Conservation (phyloP, 2,888 invertebrate genomes). For the Meteorus colon region DNA sequence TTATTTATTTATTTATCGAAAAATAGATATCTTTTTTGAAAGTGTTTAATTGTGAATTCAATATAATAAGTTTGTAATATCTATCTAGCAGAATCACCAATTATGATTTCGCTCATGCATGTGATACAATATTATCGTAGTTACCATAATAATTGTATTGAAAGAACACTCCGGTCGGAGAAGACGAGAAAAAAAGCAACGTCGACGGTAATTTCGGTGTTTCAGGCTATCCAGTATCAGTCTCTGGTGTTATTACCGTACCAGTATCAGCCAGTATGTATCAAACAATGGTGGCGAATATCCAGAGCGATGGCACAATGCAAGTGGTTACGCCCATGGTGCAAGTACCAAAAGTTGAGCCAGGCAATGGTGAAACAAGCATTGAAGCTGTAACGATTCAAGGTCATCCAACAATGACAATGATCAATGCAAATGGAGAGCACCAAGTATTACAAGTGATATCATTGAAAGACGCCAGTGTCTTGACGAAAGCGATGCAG, state of each 20-base stretch:
- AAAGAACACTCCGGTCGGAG: background rate
- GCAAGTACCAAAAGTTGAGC: constrained; percentile 88
- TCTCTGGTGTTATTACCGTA: constrained; percentile 95
- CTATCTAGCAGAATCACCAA: background rate
- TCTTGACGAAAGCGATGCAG: constrained; percentile 87
- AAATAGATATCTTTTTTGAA: background rate
- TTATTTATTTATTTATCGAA: background rate
- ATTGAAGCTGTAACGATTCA: constrained; percentile 86
- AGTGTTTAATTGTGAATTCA: background rate
- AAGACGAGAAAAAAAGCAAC: constrained; percentile 29
- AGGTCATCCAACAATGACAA: constrained; percentile 85
- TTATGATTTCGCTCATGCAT: background rate
- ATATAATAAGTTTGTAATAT: background rate
- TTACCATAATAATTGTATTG: background rate
- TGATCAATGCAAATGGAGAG: constrained; percentile 79
- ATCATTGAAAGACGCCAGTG: constrained; percentile 89
- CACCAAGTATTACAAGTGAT: constrained; percentile 89
- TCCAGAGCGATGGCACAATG: constrained; percentile 88
- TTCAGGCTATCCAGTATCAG: constrained; percentile 86
- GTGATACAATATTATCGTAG: background rate
- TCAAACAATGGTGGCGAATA: constrained; percentile 95
- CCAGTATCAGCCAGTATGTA: constrained; percentile 97
- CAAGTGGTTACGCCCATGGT: constrained; percentile 87
- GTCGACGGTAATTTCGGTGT: constrained; percentile 67
- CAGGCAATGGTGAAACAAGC: constrained; percentile 81